Evolutionary conservation across 2,888 invertebrate species (phyloP).

Genomic region (Andrena trimmerana): DNA sequence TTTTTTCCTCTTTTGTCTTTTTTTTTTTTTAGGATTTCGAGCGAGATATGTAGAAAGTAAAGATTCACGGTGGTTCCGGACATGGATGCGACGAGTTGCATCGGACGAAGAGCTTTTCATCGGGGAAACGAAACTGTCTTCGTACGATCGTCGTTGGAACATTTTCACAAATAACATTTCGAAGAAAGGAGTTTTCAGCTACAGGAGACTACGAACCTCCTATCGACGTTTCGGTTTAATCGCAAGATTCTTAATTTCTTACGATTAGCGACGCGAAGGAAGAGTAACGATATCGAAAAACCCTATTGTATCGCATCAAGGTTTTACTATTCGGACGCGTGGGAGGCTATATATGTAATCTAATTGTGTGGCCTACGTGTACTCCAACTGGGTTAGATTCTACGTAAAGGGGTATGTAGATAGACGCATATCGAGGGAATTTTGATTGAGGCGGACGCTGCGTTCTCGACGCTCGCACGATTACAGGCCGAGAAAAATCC

Average conservation of each 20-base stretch:
- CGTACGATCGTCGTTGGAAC: background rate
- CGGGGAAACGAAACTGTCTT: conserved; percentile 7
- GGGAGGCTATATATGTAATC: too few species aligned
- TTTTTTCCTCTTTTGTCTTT: conserved; percentile 38
- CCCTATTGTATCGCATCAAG: conserved; percentile 3
- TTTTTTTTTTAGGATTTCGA: conserved; percentile 44
- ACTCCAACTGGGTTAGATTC: too few species aligned
- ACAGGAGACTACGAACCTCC: conserved; percentile 17
- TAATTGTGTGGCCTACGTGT: too few species aligned
- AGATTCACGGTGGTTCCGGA: conserved; percentile 44
- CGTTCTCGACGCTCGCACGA: conserved; percentile 1
- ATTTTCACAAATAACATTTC: conserved; percentile 1
- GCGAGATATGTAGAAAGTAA: conserved; percentile 56
- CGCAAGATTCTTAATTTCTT: background rate
- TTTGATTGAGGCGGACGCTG: conserved; percentile 24
- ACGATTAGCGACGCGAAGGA: background rate
- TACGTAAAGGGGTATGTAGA: too few species aligned
- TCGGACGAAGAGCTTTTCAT: conserved; percentile 18
- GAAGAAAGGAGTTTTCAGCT: conserved; percentile 7
- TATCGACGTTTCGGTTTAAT: conserved; percentile 11
- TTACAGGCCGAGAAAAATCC: background rate
- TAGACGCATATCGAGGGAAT: conserved; percentile 1
- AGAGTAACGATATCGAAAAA: background rate
- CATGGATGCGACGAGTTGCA: conserved; percentile 28
- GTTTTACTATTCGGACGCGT: background rate